A percentile compares a stretch with the other conserved stretches of the same genome.
These are phyloP conservation scores for Erythrocercus mccallii DNA, from an alignment of 2,113 vertebrate genomes.

Conservation along the genomic window DNA sequence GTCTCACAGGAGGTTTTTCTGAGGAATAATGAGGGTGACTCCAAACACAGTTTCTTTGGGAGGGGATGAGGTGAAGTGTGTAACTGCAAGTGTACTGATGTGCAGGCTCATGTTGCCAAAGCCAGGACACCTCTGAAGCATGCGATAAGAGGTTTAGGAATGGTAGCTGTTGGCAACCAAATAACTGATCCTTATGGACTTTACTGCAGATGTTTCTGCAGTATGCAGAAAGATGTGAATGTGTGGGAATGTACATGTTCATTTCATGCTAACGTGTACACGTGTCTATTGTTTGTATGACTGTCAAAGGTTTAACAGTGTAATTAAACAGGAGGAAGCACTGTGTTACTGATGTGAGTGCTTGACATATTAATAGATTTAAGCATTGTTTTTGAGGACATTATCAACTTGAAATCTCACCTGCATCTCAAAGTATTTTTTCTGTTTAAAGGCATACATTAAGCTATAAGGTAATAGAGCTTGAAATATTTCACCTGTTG, in stretches of 20 bases:
- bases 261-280: not conserved
- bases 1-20: not conserved
- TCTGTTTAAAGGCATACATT: not conserved
- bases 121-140: not conserved
- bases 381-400: not conserved
- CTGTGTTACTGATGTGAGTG: not conserved
- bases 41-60: not conserved
- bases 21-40: not conserved
- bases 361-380: not conserved
- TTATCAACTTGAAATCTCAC: not conserved
- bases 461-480: not conserved
- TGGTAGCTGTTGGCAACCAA: not conserved
- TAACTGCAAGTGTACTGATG: not conserved
- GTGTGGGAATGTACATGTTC: rapidly evolving
- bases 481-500: not conserved
- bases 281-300: rapidly evolving
- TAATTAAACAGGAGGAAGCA: not conserved
- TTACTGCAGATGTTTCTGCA: not conserved
- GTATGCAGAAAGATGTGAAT: not conserved
- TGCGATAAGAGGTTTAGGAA: not conserved
- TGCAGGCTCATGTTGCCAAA: not conserved
- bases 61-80: not conserved
- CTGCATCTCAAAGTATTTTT: not conserved
- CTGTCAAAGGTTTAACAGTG: not conserved
- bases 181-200: not conserved